Evolutionary conservation across 2,113 vertebrate genomes (phyloP).

Genomic region (Craseonycteris thonglongyai): DNA sequence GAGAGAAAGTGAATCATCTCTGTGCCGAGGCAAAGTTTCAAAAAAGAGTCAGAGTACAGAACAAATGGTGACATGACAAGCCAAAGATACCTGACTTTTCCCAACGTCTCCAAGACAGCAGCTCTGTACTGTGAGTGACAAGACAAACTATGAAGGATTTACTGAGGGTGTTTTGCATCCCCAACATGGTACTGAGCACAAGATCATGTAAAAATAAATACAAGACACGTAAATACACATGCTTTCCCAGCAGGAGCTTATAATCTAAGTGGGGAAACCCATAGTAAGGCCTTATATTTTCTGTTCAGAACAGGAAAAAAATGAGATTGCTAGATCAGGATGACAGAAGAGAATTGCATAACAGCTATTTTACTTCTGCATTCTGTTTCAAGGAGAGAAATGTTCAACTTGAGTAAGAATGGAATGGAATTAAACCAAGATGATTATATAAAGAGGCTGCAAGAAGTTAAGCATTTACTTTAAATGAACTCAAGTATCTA

Average conservation of each 20-base stretch:
- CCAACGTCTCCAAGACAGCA: constrained; percentile 41
- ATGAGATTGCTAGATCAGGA: not conserved
- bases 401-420: not conserved
- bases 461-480: not conserved
- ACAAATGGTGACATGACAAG: constrained; percentile 69
- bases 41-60: constrained; percentile 57
- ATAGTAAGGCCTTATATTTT: not conserved
- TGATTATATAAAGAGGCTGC: not conserved
- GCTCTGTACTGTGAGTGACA: constrained; percentile 40
- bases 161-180: not conserved
- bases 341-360: not conserved
- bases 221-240: not conserved
- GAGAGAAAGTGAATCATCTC: constrained; percentile 65
- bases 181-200: not conserved
- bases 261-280: not conserved
- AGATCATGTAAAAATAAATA: not conserved
- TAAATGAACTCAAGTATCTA: not conserved
- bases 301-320: not conserved
- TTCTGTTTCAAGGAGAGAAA: not conserved
- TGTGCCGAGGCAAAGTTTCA: constrained; percentile 71
- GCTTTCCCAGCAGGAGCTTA: not conserved
- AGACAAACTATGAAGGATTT: constrained; percentile 51
- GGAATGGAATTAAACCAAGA: not conserved
- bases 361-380: not conserved
- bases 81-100: constrained; percentile 66